These are phyloP conservation scores for Synergus gifuensis DNA, from an alignment of 2,888 invertebrate species.

Conservation along the genomic window DNA sequence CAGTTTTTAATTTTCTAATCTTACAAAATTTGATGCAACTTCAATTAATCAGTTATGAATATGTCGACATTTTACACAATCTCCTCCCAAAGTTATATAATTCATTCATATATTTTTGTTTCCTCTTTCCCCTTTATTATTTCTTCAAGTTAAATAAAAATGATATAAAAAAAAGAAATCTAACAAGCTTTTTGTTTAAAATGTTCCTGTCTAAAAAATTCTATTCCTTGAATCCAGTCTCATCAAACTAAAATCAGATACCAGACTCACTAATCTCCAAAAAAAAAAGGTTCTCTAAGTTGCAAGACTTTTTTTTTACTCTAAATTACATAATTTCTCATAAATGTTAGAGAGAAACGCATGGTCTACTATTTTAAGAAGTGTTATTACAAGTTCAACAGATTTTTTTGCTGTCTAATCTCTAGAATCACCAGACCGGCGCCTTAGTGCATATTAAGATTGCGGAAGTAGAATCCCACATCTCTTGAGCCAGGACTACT, in stretches of 20 bases:
- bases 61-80: background rate
- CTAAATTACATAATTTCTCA: too few relatives aligned
- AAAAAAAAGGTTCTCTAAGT: too few relatives aligned
- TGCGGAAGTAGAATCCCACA: conserved; percentile 38
- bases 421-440: background rate
- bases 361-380: background rate
- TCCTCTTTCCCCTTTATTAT: background rate
- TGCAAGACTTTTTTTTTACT: too few relatives aligned
- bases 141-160: too few relatives aligned
- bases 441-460: conserved; percentile 21
- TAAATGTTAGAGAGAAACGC: too few relatives aligned
- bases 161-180: too few relatives aligned
- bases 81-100: background rate
- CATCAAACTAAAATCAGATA: too few relatives aligned
- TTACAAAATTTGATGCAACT: background rate
- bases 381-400: background rate
- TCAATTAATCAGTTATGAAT: background rate
- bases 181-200: too few relatives aligned
- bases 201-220: too few relatives aligned
- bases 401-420: background rate
- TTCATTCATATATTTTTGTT: background rate
- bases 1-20: background rate
- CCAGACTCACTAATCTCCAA: too few relatives aligned
- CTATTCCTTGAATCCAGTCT: too few relatives aligned
- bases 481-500: background rate